Evolutionary conservation across 2,888 invertebrate species (phyloP).

Genomic region (Pollenia amentaria): DNA sequence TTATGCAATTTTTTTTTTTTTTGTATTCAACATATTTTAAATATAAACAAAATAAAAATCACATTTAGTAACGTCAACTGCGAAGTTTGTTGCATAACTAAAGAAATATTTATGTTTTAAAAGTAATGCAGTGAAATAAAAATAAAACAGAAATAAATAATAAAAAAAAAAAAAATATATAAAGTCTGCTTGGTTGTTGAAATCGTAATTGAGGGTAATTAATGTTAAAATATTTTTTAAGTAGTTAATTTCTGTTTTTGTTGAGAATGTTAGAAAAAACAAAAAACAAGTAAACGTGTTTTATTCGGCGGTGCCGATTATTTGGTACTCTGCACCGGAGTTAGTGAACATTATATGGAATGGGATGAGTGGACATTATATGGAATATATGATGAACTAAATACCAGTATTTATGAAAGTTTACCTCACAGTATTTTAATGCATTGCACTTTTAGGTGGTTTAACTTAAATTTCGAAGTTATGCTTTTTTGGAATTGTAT

Average conservation of each 20-base stretch:
- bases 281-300: neutral
- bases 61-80: conserved; percentile 13
- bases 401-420: too few species aligned
- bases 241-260: conserved; percentile 50
- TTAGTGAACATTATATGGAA: too few species aligned
- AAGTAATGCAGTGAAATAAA: neutral
- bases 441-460: too few species aligned
- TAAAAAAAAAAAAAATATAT: conserved; percentile 14
- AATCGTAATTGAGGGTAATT: conserved; percentile 58
- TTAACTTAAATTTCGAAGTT: too few species aligned
- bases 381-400: too few species aligned
- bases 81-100: conserved; percentile 6
- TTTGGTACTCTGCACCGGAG: too few species aligned
- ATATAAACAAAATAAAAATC: conserved; percentile 2
- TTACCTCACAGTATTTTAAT: too few species aligned
- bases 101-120: neutral
- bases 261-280: neutral
- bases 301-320: too few species aligned
- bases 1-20: neutral
- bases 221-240: conserved; percentile 54
- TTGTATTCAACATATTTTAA: neutral
- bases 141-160: neutral
- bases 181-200: conserved; percentile 38
- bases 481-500: too few species aligned
- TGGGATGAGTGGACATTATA: too few species aligned